Evolutionary conservation across 2,113 vertebrate genomes (phyloP), one percentile per base, ranked within the genome.

Genomic region (Rhegmatorhina hoffmannsi): DNA sequence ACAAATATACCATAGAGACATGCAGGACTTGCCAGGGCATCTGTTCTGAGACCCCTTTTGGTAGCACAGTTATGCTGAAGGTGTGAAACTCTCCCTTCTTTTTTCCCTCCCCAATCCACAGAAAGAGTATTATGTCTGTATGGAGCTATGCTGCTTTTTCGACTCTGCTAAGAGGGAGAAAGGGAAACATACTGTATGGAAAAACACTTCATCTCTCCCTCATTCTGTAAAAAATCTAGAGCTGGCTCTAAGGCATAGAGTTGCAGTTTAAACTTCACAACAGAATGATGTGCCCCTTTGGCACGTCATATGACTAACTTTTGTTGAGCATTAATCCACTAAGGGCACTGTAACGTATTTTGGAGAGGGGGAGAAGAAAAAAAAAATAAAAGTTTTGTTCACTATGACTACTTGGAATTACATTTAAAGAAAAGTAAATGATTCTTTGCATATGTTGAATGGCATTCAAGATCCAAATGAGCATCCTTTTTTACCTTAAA

Each of bases 381-480:
- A 47, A 46, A 46, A 40, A 33, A 26, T 2, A 29, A 23, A n/a
- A 2, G 1, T 4, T 44, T 64, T 82, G 77, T 85, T 60, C 74
- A 40, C 5, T 50, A 28, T 84, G 56, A 46, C 23, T 72, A 28
- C 0, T 0, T 72, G n/a, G 56, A 40, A 64, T 29, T 53, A 23
- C 29, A 70, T 77, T 90, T 90, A 62, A 94, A 89, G 43, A 72
- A 75, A 94, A 84, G 14, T 28, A 72, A 88, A n/a, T 5, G 2
- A 19, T 72, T 87, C 49, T 87, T 90, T 72, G 82, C 62, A 84
- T 86, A 76, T 87, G 74, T 50, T 94, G 92, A 92, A 78, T 90
- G 83, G 33, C 69, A 95, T 95, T 94, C 69, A 72, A 82, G 77
- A 76, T 86, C 80, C 69, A 92, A 91, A 90, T 46, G 60, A 93